Percentiles rank a stretch among this genome's conserved stretches.
These are phyloP conservation scores for Pentalonia nigronervosa DNA, from an alignment of 1,140 invertebrate genomes.

Conservation along the genomic window DNA sequence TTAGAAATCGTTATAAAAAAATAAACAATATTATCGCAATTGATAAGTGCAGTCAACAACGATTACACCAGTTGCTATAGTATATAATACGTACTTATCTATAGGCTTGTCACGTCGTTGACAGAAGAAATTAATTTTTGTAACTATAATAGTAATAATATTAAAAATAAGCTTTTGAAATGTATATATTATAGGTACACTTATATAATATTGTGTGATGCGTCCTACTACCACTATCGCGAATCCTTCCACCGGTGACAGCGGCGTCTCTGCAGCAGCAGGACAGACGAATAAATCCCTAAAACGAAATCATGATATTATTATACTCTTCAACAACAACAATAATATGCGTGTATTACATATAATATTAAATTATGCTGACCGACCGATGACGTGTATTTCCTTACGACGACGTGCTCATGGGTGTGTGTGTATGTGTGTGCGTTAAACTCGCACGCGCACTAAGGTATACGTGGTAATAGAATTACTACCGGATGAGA, in stretches of 20 bases:
- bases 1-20: too few relatives aligned
- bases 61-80: too few relatives aligned
- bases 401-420: not conserved
- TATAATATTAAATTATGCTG: not conserved
- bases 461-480: not conserved
- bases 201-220: not conserved
- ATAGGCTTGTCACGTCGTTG: not conserved
- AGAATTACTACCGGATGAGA: slow-evolving; percentile 17
- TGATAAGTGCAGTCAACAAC: too few relatives aligned
- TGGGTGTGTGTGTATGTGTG: not conserved
- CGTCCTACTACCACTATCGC: not conserved
- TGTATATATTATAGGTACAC: not conserved
- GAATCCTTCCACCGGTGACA: not conserved
- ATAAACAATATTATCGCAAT: too few relatives aligned
- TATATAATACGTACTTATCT: not conserved
- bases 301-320: not conserved
- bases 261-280: not conserved
- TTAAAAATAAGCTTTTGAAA: not conserved
- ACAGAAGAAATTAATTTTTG: not conserved
- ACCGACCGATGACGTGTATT: not conserved
- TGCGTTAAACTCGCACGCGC: not conserved
- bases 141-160: not conserved
- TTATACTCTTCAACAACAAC: not conserved
- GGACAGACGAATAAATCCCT: not conserved
- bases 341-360: not conserved